Evolutionary conservation across 2,797 vertebrate genomes (phyloP).

Genomic region (Enteromius unitaeniatus): DNA sequence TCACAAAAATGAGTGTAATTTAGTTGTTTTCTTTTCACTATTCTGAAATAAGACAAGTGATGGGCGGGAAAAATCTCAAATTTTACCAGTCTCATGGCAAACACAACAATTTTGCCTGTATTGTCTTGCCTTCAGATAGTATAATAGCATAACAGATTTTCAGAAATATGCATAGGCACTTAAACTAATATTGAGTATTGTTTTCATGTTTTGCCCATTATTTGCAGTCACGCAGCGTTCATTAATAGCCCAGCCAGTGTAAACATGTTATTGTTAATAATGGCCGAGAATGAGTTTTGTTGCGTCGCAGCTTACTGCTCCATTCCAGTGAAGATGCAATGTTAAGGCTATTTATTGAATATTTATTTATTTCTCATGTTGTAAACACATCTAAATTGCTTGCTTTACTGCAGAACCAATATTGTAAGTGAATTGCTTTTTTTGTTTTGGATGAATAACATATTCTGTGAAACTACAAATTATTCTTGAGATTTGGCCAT

Average conservation of each 20-base stretch:
- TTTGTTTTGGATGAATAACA: not conserved
- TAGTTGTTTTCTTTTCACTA: not conserved
- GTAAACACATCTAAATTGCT: not conserved
- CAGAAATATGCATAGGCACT: not conserved
- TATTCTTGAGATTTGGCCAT: not conserved
- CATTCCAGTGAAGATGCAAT: not conserved
- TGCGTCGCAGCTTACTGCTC: not conserved
- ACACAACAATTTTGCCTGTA: not conserved
- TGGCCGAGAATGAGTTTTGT: not conserved
- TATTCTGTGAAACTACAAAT: not conserved
- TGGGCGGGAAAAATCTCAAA: not conserved
- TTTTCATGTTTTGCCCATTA: not conserved
- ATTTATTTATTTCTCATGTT: not conserved
- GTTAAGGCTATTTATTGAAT: not conserved
- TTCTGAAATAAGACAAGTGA: not conserved
- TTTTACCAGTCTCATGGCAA: not conserved
- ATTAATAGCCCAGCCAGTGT: conserved; percentile 5
- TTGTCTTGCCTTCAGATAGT: not conserved
- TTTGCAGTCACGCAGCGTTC: not conserved
- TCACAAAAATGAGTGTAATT: not conserved
- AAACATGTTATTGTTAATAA: not conserved
- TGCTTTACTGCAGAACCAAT: not conserved
- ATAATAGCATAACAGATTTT: not conserved
- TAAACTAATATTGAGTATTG: not conserved
- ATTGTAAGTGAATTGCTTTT: not conserved